These are phyloP conservation scores for Decapterus maruadsi DNA, from an alignment of 2,797 vertebrate species.

Conservation along the genomic window DNA sequence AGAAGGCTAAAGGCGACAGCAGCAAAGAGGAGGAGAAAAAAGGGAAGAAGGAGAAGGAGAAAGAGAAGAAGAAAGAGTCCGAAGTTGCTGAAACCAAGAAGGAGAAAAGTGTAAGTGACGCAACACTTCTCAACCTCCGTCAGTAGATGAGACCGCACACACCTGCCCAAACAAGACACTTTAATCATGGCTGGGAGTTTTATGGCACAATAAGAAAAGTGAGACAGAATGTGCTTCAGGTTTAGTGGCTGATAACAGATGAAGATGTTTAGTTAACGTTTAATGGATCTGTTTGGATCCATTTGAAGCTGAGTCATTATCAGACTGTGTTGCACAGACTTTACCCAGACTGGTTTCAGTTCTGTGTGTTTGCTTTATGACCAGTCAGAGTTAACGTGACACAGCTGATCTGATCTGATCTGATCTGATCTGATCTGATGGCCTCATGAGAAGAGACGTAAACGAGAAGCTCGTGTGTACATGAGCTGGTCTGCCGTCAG, in stretches of 20 bases:
- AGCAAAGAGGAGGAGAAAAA: slow-evolving; percentile 94
- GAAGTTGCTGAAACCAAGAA: slow-evolving; percentile 92
- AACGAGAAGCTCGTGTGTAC: slow-evolving; percentile 1
- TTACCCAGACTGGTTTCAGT: neutral
- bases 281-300: neutral
- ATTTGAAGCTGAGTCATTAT: neutral
- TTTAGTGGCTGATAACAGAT: neutral
- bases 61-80: slow-evolving; percentile 87
- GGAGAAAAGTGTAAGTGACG: slow-evolving; percentile 86
- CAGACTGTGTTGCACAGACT: neutral
- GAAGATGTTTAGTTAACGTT: neutral
- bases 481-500: neutral
- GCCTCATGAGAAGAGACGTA: no score
- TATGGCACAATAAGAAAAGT: slow-evolving; percentile 1
- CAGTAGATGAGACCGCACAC: neutral
- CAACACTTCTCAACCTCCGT: neutral
- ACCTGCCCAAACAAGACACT: neutral
- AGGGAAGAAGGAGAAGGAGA: slow-evolving; percentile 89
- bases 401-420: slow-evolving; percentile 4
- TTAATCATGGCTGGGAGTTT: neutral
- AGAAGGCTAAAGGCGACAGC: slow-evolving; percentile 89
- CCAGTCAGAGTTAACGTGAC: neutral
- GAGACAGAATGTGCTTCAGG: neutral
- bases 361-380: slow-evolving; percentile 18
- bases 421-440: slow-evolving; percentile 11